These are phyloP conservation scores for Cephus nigrinus DNA, from an alignment of 2,888 invertebrate species.

Conservation along the genomic window DNA sequence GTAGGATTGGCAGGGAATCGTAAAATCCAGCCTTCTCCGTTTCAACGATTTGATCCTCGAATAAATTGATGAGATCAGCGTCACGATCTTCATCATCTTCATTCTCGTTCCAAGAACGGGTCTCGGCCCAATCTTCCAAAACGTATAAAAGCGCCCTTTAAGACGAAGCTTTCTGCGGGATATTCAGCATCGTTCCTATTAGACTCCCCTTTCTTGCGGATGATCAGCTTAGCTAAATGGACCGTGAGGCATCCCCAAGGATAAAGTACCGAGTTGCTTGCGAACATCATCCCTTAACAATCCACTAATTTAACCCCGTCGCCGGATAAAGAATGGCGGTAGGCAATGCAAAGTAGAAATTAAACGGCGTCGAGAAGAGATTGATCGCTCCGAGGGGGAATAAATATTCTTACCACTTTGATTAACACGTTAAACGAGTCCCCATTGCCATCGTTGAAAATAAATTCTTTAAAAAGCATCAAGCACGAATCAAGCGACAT, in stretches of 20 bases:
- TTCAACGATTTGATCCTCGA: not conserved
- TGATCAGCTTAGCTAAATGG: constrained; percentile 26
- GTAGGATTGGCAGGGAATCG: not conserved
- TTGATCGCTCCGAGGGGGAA: not conserved
- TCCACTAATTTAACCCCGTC: not conserved
- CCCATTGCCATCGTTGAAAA: not conserved
- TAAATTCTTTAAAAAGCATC: not conserved
- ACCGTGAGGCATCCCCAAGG: constrained; percentile 11
- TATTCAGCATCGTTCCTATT: not conserved
- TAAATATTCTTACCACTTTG: not conserved
- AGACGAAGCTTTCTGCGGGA: not conserved
- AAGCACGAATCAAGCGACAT: not conserved
- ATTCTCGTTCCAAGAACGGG: not conserved
- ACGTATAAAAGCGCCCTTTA: not conserved
- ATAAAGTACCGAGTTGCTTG: constrained; percentile 3
- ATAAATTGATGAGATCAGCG: not conserved
- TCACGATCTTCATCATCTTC: not conserved
- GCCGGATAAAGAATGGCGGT: not conserved
- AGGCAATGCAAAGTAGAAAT: not conserved
- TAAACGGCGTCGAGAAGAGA: not conserved
- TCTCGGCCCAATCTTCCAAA: not conserved
- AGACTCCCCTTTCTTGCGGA: not conserved
- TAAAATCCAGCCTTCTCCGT: not conserved
- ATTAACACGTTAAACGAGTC: not conserved
- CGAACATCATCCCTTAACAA: not conserved